These are phyloP conservation scores for Platichthys stellatus DNA, from an alignment of 2,113 vertebrate species.

Conservation along the genomic window DNA sequence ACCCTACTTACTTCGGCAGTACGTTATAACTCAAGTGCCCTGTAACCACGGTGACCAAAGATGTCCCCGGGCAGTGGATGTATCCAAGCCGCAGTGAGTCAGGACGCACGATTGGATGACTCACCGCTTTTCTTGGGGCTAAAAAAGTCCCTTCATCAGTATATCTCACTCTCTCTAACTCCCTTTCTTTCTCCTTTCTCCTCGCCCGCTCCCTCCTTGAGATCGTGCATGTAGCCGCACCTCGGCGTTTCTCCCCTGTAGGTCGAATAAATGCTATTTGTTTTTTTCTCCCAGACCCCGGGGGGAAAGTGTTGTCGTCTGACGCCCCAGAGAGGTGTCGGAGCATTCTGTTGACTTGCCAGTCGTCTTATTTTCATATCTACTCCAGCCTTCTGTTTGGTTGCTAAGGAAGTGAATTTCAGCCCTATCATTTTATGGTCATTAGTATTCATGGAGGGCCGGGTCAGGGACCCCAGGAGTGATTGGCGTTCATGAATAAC, in stretches of 20 bases:
- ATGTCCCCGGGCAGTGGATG: slow-evolving; percentile 41
- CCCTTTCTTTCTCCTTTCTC: slow-evolving; percentile 1
- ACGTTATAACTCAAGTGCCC: slow-evolving; percentile 25
- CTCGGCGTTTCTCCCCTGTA: slow-evolving; percentile 42
- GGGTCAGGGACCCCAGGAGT: slow-evolving; percentile 54
- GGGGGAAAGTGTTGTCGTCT: slow-evolving; percentile 33
- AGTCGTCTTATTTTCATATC: slow-evolving; percentile 63
- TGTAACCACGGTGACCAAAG: slow-evolving; percentile 67
- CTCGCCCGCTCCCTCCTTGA: slow-evolving; percentile 5
- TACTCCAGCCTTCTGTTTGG: slow-evolving; percentile 44
- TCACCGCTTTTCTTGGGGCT: slow-evolving; percentile 63
- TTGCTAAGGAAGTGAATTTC: slow-evolving; percentile 52
- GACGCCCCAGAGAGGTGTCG: slow-evolving; percentile 46
- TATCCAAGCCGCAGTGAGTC: slow-evolving; percentile 68
- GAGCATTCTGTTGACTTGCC: slow-evolving; percentile 53
- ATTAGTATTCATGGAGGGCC: slow-evolving; percentile 62
- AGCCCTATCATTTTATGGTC: slow-evolving; percentile 45
- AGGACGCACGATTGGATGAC: slow-evolving; percentile 64
- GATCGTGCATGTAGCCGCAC: slow-evolving; percentile 52
- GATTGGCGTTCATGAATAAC: slow-evolving; percentile 60
- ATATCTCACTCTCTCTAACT: slow-evolving; percentile 42
- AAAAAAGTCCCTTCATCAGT: slow-evolving; percentile 64
- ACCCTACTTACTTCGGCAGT: slow-evolving; percentile 35
- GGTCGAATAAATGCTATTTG: slow-evolving; percentile 48
- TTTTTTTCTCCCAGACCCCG: slow-evolving; percentile 32